Percentiles rank a stretch among this genome's conserved stretches.
phyloP scores from a whole-genome alignment of 2,888 invertebrate species.

The Drosophila macrospina region DNA sequence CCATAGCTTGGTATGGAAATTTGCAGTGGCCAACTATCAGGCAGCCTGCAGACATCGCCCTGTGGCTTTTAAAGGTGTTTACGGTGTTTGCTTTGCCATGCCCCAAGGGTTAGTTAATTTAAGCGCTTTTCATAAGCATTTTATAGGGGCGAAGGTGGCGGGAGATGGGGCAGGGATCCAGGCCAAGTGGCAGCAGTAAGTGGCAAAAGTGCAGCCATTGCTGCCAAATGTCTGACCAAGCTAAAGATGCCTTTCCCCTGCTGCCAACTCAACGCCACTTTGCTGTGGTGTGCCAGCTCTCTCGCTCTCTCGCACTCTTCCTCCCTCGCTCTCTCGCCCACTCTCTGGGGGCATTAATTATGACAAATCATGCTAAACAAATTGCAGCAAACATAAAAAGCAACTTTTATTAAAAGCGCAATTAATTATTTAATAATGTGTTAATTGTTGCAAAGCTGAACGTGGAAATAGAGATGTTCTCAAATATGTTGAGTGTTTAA shows the following conservation, averaged over 20 bases:
- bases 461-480: not conserved
- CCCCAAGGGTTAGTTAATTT: constrained; percentile 71
- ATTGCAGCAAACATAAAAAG: constrained; percentile 36
- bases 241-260: constrained; percentile 3
- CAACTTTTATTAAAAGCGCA: constrained; percentile 69
- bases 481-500: not conserved
- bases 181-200: constrained; percentile 48
- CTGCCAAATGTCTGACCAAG: constrained; percentile 51
- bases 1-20: constrained; percentile 69
- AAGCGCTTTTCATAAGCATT: constrained; percentile 79
- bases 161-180: constrained; percentile 4
- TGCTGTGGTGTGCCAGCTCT: not conserved
- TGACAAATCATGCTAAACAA: constrained; percentile 54
- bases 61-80: constrained; percentile 75
- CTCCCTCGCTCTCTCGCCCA: not conserved
- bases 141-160: constrained; percentile 42
- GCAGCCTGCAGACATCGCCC: constrained; percentile 68
- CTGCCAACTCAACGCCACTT: too few species aligned
- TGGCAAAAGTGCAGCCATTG: constrained; percentile 55
- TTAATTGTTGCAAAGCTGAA: constrained; percentile 8
- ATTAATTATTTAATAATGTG: constrained; percentile 75
- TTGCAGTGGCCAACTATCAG: constrained; percentile 71
- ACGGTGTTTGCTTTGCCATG: constrained; percentile 67
- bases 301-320: too few species aligned
- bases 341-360: constrained; percentile 41